Conservation (phyloP, 2,888 invertebrate species). For the Drosophila bunnanda region DNA sequence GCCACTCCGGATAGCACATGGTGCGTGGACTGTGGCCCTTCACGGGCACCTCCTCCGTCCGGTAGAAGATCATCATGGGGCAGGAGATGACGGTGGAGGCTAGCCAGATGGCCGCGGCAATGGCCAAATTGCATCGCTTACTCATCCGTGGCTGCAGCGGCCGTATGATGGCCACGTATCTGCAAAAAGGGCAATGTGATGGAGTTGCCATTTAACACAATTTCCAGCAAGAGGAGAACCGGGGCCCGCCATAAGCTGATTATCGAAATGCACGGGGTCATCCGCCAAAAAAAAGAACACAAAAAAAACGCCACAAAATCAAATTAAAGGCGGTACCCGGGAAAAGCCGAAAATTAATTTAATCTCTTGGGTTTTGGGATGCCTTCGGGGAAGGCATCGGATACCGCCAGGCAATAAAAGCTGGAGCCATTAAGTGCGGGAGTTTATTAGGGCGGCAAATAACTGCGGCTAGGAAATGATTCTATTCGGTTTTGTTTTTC, state of each 20-base stretch:
- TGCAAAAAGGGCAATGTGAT: conserved; percentile 82
- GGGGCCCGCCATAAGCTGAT: conserved; percentile 23
- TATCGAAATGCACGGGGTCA: conserved; percentile 25
- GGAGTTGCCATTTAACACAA: conserved; percentile 35
- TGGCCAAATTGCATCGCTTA: conserved; percentile 91
- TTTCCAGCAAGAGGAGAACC: not conserved
- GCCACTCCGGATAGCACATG: conserved; percentile 94
- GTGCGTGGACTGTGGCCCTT: conserved; percentile 87
- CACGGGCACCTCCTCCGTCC: conserved; percentile 87
- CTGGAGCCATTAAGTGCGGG: conserved; percentile 14
- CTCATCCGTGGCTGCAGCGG: conserved; percentile 95
- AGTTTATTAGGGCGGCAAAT: conserved; percentile 8
- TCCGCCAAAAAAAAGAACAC: conserved; percentile 11
- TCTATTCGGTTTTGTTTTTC: not conserved
- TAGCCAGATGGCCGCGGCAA: conserved; percentile 93
- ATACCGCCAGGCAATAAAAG: conserved; percentile 10
- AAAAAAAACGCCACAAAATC: conserved; percentile 13
- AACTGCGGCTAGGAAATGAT: not conserved
- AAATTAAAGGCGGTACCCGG: conserved; percentile 15
- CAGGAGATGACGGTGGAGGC: conserved; percentile 91
- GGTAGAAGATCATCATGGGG: conserved; percentile 94
- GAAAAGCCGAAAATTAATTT: conserved; percentile 45
- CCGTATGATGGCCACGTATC: conserved; percentile 98
- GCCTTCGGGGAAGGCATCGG: not conserved
- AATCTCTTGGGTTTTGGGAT: conserved; percentile 17